These are phyloP conservation scores for Pinctada fucata DNA, from an alignment of 2,888 invertebrate genomes.

Conservation along the genomic window DNA sequence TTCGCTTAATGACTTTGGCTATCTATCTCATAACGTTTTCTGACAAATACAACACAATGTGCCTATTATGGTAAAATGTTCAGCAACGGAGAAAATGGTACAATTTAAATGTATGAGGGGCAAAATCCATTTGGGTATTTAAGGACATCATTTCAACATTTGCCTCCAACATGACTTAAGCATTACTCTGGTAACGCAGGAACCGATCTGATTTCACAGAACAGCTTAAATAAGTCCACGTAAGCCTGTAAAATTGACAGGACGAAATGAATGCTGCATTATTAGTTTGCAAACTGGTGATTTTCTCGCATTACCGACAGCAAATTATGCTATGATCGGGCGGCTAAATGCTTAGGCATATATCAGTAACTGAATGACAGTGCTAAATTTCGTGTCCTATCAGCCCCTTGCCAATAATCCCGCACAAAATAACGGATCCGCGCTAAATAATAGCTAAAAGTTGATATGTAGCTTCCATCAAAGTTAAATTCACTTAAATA, in stretches of 20 bases:
- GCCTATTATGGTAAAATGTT: constrained; percentile 36
- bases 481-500: neutral
- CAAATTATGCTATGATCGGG: constrained; percentile 18
- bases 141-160: constrained; percentile 6
- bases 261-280: constrained; percentile 38
- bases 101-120: constrained; percentile 39
- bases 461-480: neutral
- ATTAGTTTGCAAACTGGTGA: constrained; percentile 34
- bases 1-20: neutral
- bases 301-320: constrained; percentile 33
- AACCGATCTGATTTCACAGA: constrained; percentile 25
- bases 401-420: constrained; percentile 11
- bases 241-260: constrained; percentile 36
- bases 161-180: neutral
- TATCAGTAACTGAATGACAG: constrained; percentile 9
- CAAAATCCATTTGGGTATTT: constrained; percentile 5
- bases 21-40: constrained; percentile 15
- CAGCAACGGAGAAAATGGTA: constrained; percentile 31
- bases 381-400: neutral
- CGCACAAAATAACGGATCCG: neutral
- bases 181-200: neutral
- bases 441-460: neutral
- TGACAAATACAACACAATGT: constrained; percentile 22
- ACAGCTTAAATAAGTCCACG: constrained; percentile 35
- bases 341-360: constrained; percentile 19